phyloP scores from a whole-genome alignment of 1,140 invertebrate species.

The Atta cephalotes region DNA sequence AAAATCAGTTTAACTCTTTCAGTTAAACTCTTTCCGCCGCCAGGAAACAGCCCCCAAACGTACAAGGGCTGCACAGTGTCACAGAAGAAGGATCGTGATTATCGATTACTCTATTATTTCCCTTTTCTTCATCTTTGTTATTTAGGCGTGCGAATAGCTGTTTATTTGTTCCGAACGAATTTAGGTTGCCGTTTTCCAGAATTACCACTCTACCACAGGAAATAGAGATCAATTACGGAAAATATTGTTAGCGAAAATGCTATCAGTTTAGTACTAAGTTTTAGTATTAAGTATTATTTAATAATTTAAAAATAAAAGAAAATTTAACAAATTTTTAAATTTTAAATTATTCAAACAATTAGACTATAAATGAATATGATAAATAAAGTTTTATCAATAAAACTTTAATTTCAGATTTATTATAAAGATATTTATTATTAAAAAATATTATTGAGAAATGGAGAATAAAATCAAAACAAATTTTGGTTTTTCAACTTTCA shows the following conservation, averaged over 20 bases:
- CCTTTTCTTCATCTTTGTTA: neutral
- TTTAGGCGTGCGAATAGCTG: conserved; percentile 1
- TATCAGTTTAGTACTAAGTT: neutral
- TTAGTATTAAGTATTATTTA: conserved; percentile 1
- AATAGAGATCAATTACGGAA: conserved; percentile 3
- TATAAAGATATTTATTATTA: neutral
- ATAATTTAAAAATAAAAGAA: neutral
- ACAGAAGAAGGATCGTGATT: neutral
- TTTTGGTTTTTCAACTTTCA: neutral
- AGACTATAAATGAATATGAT: neutral
- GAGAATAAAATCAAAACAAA: neutral
- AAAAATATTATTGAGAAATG: neutral
- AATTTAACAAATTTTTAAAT: neutral
- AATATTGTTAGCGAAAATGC: neutral
- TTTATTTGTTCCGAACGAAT: conserved; percentile 6
- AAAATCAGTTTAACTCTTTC: conserved; percentile 28
- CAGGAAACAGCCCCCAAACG: conserved; percentile 44
- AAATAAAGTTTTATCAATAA: neutral
- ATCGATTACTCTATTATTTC: neutral
- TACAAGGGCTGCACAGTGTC: conserved; percentile 40
- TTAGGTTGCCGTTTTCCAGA: conserved; percentile 5
- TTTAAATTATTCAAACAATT: neutral
- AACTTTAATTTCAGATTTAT: neutral
- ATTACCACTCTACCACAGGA: neutral
- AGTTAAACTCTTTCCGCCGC: conserved; percentile 34